A percentile compares a stretch with the other conserved stretches of the same genome.
These are phyloP conservation scores for Torymus aiolomorphi DNA, from an alignment of 2,888 invertebrate genomes.

Conservation along the genomic window DNA sequence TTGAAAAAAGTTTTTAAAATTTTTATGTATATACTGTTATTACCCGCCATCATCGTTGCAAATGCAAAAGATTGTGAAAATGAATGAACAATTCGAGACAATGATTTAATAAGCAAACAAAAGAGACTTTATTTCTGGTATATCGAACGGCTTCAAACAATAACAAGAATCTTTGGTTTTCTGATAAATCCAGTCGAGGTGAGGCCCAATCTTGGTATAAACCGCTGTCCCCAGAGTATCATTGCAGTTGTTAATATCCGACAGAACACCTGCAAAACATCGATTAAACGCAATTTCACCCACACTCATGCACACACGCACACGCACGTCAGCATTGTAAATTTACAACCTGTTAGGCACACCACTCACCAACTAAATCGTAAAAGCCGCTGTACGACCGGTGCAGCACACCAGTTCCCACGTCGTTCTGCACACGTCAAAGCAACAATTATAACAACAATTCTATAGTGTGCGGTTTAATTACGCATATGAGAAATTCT, in stretches of 20 bases:
- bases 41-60: no score
- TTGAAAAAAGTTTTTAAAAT: no score
- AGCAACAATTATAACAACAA: conserved; percentile 51
- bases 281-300: no score
- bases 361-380: conserved; percentile 76
- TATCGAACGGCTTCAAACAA: conserved; percentile 69
- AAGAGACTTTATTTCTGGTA: conserved; percentile 49
- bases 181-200: conserved; percentile 79
- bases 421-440: conserved; percentile 75
- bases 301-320: no score
- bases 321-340: no score
- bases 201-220: conserved; percentile 77
- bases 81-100: neutral
- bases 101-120: conserved; percentile 49
- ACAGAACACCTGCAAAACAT: conserved; percentile 76
- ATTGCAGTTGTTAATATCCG: conserved; percentile 77
- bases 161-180: conserved; percentile 79
- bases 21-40: no score
- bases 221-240: conserved; percentile 74
- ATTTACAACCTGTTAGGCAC: no score
- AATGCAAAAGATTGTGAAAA: no score
- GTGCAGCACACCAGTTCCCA: conserved; percentile 78
- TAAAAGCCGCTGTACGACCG: conserved; percentile 76
- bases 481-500: neutral
- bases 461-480: neutral